Base-by-base conservation (phyloP, 2,797 vertebrate species). In the Schizopygopsis malacanthus region DNA sequence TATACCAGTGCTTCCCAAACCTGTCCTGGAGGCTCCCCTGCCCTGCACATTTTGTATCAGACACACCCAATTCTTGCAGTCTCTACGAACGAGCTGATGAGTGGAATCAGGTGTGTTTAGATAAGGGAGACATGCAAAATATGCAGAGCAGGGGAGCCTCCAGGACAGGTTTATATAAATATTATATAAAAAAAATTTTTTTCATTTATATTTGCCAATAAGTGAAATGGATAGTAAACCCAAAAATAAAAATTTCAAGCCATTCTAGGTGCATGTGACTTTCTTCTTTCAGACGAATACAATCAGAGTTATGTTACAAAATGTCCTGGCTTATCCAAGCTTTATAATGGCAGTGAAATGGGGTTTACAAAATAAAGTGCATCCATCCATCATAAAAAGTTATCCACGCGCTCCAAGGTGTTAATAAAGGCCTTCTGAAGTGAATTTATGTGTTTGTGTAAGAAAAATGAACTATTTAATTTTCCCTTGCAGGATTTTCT, bases 401-500 rank as follows among this genome's bases (percentile, higher is more conserved):
- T 12, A 4, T 61, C n/a, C 59, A 61, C 59, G 6, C 25, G 25
- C 12, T 25, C n/a, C n/a, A 63, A 13, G n/a, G 11, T 2, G n/a
- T 63, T 28, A 63, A 63, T 63, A 63, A 63, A 63, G 59, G 25
- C 59, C n/a, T 63, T 25, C n/a, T 63, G 59, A 25, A 61, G n/a
- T 61, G n/a, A 61, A 25, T 25, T 25, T 4, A 25, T 61, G 59
- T 61, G n/a, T 25, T 50, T 50, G 4, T 50, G 47, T 16, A 50
- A 50, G 47, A 16, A 50, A 50, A 15, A 50, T 63, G 11, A 63
- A 28, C 59, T 11, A 11, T 52, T 45, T 72, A 39, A 3, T 71
- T 70, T 39, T 5, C 2, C 11, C 12, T 81, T 39, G 77, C 84
- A 99, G 98, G 93, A 99, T 99, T 83, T 98, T 99, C 90, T 98